Evolutionary conservation across 2,888 invertebrate genomes (phyloP).

Genomic region (Campopleginae sp.): DNA sequence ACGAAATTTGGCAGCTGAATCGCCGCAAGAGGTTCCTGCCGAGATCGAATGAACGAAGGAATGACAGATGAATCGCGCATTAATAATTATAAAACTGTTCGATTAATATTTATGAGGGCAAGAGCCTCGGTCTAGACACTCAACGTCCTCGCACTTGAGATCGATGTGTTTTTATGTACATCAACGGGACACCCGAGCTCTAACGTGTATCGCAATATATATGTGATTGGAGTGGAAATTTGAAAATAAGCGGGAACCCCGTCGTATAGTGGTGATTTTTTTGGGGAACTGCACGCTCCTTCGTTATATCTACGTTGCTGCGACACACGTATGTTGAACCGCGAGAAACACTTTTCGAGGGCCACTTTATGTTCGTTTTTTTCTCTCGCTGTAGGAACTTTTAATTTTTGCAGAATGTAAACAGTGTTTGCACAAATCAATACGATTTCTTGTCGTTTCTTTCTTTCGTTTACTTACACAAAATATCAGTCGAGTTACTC

Average conservation of each 20-base stretch:
- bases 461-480: neutral
- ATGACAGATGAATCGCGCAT: neutral
- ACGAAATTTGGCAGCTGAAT: neutral
- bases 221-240: neutral
- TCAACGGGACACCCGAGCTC: neutral
- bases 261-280: neutral
- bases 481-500: neutral
- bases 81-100: neutral
- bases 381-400: neutral
- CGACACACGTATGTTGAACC: neutral
- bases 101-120: slow-evolving; percentile 30
- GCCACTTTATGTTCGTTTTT: neutral
- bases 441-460: neutral
- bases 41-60: neutral
- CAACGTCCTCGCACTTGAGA: slow-evolving; percentile 23
- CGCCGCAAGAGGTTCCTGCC: neutral
- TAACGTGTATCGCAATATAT: neutral
- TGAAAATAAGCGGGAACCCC: neutral
- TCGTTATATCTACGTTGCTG: neutral
- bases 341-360: neutral
- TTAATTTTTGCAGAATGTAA: neutral
- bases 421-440: neutral
- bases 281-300: neutral
- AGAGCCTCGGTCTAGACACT: slow-evolving; percentile 47
- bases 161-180: neutral